phyloP scores from a whole-genome alignment of 2,113 vertebrate species.

The Labeo rohita region DNA sequence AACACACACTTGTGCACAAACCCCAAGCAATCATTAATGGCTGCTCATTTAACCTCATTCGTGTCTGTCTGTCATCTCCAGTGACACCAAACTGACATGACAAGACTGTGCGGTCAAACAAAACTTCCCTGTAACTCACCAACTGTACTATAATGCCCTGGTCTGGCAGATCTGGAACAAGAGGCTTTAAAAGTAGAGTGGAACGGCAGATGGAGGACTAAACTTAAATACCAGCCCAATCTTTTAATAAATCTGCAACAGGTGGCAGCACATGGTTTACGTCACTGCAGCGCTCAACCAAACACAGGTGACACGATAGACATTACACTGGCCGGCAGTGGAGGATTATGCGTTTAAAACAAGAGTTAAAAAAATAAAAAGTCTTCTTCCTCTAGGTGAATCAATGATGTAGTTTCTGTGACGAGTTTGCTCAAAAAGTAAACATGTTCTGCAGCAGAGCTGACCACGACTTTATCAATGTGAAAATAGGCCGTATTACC shows the following conservation, averaged over 20 bases:
- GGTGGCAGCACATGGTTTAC: constrained; percentile 37
- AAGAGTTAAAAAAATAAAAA: not conserved
- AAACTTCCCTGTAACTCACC: constrained; percentile 15
- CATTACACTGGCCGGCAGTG: constrained; percentile 16
- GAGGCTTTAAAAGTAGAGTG: constrained; percentile 35
- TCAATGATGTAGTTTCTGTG: not conserved
- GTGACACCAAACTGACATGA: not conserved
- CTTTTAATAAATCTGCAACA: constrained; percentile 44
- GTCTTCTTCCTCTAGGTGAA: not conserved
- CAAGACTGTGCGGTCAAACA: not conserved
- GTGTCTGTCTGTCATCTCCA: not conserved
- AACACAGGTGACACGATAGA: not conserved
- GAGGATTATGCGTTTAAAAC: constrained; percentile 16
- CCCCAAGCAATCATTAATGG: not conserved
- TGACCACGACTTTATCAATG: not conserved
- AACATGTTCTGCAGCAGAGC: not conserved
- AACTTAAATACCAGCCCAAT: constrained; percentile 34
- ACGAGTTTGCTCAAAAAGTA: not conserved
- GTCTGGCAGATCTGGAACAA: constrained; percentile 33
- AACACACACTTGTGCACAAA: not conserved
- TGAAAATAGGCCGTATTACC: constrained; percentile 5
- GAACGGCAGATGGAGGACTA: constrained; percentile 28
- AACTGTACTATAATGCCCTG: constrained; percentile 17
- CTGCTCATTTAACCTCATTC: not conserved
- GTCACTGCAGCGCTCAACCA: constrained; percentile 11